A percentile compares a stretch with the other conserved stretches of the same genome.
These are phyloP conservation scores for Misgurnus mizolepis DNA, from an alignment of 2,113 vertebrate genomes.

Conservation along the genomic window DNA sequence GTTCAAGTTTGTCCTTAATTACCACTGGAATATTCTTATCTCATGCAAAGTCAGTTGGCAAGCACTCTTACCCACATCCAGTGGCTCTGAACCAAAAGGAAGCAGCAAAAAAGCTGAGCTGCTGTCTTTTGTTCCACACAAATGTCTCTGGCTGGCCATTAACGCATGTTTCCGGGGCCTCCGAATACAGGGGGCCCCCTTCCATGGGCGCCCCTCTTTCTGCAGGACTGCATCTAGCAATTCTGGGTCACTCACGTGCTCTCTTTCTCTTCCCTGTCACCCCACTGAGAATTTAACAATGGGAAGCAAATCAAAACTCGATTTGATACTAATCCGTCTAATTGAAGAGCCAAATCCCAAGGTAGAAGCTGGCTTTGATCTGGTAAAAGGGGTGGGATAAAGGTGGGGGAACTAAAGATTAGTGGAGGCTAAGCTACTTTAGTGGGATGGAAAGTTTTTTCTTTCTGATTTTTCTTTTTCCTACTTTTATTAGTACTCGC, in stretches of 20 bases:
- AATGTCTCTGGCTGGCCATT: slow-evolving; percentile 54
- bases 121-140: slow-evolving; percentile 52
- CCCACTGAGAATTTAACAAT: slow-evolving; percentile 52
- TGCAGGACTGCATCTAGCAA: slow-evolving; percentile 44
- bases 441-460: slow-evolving; percentile 42
- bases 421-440: slow-evolving; percentile 63
- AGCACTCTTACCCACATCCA: slow-evolving; percentile 27
- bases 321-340: slow-evolving; percentile 71
- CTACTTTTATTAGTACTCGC: slow-evolving; percentile 25
- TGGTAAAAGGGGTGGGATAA: slow-evolving; percentile 31
- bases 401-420: slow-evolving; percentile 53
- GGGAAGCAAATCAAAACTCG: slow-evolving; percentile 65
- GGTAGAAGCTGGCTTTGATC: slow-evolving; percentile 66
- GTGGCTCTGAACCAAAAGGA: slow-evolving; percentile 40
- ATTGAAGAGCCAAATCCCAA: slow-evolving; percentile 62
- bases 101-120: slow-evolving; percentile 43
- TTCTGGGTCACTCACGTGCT: slow-evolving; percentile 54
- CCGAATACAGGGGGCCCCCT: slow-evolving; percentile 51
- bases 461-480: slow-evolving; percentile 29
- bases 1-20: slow-evolving; percentile 41
- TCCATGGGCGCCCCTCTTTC: slow-evolving; percentile 37
- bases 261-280: slow-evolving; percentile 36
- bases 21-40: slow-evolving; percentile 28
- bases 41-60: slow-evolving; percentile 49
- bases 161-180: slow-evolving; percentile 64